phyloP scores from a whole-genome alignment of 2,888 invertebrate genomes.

The Nyleta sp. region DNA sequence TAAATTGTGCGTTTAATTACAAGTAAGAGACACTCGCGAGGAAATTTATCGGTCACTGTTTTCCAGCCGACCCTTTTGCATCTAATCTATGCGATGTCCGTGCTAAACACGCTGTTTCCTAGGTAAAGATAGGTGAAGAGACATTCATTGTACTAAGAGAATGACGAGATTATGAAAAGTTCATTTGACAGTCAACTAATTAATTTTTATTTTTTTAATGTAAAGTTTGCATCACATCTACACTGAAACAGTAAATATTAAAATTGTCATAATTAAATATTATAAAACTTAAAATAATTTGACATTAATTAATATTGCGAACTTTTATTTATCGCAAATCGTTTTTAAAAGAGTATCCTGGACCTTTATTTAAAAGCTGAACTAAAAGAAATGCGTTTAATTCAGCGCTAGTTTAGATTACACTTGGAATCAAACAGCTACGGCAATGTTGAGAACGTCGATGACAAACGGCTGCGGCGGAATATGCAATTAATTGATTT shows the following conservation, averaged over 20 bases:
- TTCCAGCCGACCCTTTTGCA: constrained; percentile 74
- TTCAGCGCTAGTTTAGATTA: neutral
- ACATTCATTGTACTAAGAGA: constrained; percentile 42
- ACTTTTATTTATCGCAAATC: too few relatives aligned
- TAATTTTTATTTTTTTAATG: too few relatives aligned
- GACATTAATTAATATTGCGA: too few relatives aligned
- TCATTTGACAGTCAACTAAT: neutral
- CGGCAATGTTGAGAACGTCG: constrained; percentile 22
- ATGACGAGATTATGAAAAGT: constrained; percentile 43
- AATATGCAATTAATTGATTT: constrained; percentile 61
- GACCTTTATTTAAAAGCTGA: too few relatives aligned
- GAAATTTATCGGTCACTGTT: constrained; percentile 80
- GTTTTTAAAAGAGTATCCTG: too few relatives aligned
- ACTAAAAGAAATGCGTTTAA: constrained; percentile 1
- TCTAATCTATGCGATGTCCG: constrained; percentile 77
- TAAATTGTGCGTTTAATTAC: constrained; percentile 81
- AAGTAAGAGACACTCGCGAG: constrained; percentile 79
- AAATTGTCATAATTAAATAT: too few relatives aligned
- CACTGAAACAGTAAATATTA: too few relatives aligned
- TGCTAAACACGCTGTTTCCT: constrained; percentile 70
- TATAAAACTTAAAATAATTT: too few relatives aligned
- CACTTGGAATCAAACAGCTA: constrained; percentile 14
- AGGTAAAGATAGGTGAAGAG: constrained; percentile 55
- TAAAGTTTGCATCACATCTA: too few relatives aligned
- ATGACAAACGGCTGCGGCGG: constrained; percentile 35